phyloP scores from a whole-genome alignment of 1,140 invertebrate genomes.

The Rhyacophila brunnea region DNA sequence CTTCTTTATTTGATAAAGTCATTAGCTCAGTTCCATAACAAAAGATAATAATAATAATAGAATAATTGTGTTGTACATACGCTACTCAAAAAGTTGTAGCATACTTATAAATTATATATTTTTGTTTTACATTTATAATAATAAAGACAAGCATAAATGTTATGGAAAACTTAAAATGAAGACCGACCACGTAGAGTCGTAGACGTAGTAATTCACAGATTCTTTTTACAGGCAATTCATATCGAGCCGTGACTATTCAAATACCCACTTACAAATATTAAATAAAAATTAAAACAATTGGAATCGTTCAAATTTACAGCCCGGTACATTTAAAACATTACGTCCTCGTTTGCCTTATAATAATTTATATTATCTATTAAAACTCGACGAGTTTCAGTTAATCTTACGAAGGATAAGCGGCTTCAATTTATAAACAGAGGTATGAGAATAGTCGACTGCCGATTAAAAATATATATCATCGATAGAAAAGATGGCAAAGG shows the following conservation, averaged over 20 bases:
- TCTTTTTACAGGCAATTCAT: background rate
- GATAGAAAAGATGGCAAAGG: background rate
- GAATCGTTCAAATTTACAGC: too few species aligned
- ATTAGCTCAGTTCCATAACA: slow-evolving; percentile 33
- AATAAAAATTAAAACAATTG: background rate
- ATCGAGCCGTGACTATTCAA: background rate
- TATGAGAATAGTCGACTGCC: background rate
- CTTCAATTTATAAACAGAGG: too few species aligned
- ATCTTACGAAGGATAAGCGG: background rate
- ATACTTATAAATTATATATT: slow-evolving; percentile 22
- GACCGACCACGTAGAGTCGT: background rate
- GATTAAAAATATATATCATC: background rate
- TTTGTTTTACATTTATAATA: slow-evolving; percentile 7
- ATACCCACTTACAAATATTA: background rate
- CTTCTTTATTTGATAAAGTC: slow-evolving; percentile 32
- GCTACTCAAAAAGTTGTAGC: slow-evolving; percentile 23
- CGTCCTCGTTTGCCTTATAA: background rate
- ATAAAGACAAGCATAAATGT: slow-evolving; percentile 2
- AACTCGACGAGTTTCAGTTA: background rate
- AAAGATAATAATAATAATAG: slow-evolving; percentile 30
- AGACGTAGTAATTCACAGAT: background rate
- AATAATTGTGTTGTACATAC: slow-evolving; percentile 27
- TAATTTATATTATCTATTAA: background rate
- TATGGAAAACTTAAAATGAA: slow-evolving; percentile 1
- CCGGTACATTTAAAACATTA: too few species aligned